A percentile compares a stretch with the other conserved stretches of the same genome.
Conservation (phyloP, 2,888 invertebrate species). For the Lomographa bimaculata region DNA sequence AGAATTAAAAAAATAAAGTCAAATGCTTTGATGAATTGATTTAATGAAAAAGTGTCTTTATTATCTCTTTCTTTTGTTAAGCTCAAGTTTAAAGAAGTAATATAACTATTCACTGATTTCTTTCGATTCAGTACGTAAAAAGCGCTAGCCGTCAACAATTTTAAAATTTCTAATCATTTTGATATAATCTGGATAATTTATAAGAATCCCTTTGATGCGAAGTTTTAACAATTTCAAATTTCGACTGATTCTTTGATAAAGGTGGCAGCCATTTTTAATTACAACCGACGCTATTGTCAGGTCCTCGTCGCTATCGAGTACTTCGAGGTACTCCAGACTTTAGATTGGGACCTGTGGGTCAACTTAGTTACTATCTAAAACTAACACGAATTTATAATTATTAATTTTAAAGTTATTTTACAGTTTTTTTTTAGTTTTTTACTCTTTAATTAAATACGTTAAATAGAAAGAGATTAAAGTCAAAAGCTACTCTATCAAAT, state of each 20-base stretch:
- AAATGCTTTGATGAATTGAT: no score
- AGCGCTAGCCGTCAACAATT: constrained; percentile 28
- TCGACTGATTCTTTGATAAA: constrained; percentile 42
- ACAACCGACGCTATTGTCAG: constrained; percentile 62
- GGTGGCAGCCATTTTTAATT: constrained; percentile 72
- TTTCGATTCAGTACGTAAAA: constrained; percentile 13
- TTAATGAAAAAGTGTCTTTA: no score
- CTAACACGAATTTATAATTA: no score
- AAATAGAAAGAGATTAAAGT: no score
- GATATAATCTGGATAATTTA: constrained; percentile 26
- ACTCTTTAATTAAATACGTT: no score
- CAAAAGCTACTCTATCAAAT: no score
- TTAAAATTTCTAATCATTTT: constrained; percentile 28
- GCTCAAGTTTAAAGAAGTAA: no score
- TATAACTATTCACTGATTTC: constrained; percentile 7
- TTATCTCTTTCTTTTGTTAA: no score
- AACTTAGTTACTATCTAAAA: not conserved
- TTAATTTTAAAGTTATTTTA: no score
- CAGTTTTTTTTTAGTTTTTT: no score
- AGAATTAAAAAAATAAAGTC: no score
- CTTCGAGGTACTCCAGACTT: constrained; percentile 45
- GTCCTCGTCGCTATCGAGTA: constrained; percentile 40
- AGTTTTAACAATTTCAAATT: constrained; percentile 51
- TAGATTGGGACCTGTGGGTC: not conserved
- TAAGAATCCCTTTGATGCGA: constrained; percentile 36